Evolutionary conservation across 1,140 invertebrate species (phyloP).

Genomic region (Leptonema lineaticorne): DNA sequence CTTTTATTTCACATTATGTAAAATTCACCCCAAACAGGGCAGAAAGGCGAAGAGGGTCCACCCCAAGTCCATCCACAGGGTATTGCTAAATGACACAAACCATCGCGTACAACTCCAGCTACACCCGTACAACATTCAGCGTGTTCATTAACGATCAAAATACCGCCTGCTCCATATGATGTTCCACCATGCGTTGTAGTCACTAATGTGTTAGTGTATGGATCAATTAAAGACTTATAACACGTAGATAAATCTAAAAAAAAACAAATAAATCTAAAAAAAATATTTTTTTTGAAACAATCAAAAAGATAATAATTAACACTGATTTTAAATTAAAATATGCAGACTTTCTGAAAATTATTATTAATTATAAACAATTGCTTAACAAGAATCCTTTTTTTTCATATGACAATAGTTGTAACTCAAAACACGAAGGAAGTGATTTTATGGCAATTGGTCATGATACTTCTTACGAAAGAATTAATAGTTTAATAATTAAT

Average conservation of each 20-base stretch:
- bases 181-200: conserved; percentile 39
- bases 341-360: no score
- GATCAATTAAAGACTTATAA: conserved; percentile 45
- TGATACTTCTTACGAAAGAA: no score
- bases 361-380: no score
- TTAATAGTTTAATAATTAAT: no score
- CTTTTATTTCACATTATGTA: conserved; percentile 17
- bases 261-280: conserved; percentile 8
- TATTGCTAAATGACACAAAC: conserved; percentile 74
- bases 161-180: conserved; percentile 43
- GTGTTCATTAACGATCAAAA: conserved; percentile 45
- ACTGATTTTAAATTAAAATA: no score
- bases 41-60: conserved; percentile 70
- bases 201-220: conserved; percentile 46
- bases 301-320: no score
- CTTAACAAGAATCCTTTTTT: no score
- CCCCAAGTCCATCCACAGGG: conserved; percentile 80
- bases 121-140: conserved; percentile 53
- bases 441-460: no score
- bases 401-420: no score
- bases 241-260: conserved; percentile 37
- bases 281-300: no score
- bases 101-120: conserved; percentile 64
- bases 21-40: conserved; percentile 68
- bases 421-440: no score